phyloP scores from a whole-genome alignment of 2,797 vertebrate species.

The Takifugu rubripes region DNA sequence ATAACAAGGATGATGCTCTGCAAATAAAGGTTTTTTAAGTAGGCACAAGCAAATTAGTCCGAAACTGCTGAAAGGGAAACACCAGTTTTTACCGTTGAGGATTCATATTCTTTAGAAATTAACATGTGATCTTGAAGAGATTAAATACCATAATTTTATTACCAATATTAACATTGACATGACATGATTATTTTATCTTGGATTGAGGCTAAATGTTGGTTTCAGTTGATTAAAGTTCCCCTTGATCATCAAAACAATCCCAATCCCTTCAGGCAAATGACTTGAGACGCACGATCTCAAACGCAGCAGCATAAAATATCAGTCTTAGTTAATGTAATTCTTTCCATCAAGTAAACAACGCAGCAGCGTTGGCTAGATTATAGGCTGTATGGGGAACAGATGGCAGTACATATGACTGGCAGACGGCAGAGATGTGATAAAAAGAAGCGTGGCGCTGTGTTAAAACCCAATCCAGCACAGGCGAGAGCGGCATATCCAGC shows the following conservation, averaged over 20 bases:
- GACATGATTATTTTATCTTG: too few relatives aligned
- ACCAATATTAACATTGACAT: too few relatives aligned
- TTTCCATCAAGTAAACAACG: conserved; percentile 25
- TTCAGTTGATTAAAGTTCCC: too few relatives aligned
- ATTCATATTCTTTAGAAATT: too few relatives aligned
- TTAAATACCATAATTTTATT: not conserved
- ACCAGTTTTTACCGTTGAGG: too few relatives aligned
- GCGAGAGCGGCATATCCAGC: conserved; percentile 21
- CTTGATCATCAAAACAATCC: too few relatives aligned
- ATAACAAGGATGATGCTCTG: too few relatives aligned
- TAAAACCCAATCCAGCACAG: conserved; percentile 15
- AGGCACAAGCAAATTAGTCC: too few relatives aligned
- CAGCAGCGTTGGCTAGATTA: conserved; percentile 18
- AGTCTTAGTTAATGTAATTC: conserved; percentile 11
- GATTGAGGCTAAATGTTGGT: too few relatives aligned
- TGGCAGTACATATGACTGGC: conserved; percentile 54
- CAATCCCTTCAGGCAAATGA: too few relatives aligned
- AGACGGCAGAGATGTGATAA: conserved; percentile 44
- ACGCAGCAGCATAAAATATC: conserved; percentile 11
- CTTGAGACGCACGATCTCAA: not conserved
- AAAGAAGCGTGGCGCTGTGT: conserved; percentile 21
- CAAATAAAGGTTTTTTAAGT: too few relatives aligned
- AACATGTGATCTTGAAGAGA: not conserved
- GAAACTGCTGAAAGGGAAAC: too few relatives aligned
- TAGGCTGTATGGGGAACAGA: conserved; percentile 47